Evolutionary conservation across 2,113 vertebrate genomes (phyloP).

Genomic region (Cinclus mexicanus): DNA sequence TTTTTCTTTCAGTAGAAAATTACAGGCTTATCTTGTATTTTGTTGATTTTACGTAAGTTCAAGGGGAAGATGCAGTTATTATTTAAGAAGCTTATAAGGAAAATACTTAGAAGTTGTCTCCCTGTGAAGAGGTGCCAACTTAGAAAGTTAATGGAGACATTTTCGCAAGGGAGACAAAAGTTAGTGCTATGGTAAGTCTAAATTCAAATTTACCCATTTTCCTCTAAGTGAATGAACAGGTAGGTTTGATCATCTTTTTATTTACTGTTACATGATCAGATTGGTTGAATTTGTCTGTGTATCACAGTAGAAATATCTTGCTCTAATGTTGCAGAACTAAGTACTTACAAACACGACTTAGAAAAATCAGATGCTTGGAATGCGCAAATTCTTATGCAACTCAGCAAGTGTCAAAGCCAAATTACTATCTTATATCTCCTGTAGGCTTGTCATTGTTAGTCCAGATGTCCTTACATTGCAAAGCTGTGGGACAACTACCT

Average conservation of each 20-base stretch:
- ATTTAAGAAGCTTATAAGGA: not conserved
- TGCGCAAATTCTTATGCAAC: not conserved
- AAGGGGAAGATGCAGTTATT: not conserved
- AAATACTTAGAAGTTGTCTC: not conserved
- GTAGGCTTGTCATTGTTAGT: not conserved
- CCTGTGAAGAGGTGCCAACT: not conserved
- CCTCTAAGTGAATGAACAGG: not conserved
- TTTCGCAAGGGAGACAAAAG: not conserved
- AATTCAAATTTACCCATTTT: not conserved
- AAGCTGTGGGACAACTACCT: not conserved
- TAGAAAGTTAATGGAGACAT: not conserved
- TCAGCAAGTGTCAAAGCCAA: not conserved
- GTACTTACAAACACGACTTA: not conserved
- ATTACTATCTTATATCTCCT: not conserved
- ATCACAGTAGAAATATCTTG: not conserved
- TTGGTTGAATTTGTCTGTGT: not conserved
- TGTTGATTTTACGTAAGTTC: not conserved
- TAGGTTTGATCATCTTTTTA: not conserved
- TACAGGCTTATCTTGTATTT: not conserved
- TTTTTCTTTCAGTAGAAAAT: not conserved
- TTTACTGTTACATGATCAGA: not conserved
- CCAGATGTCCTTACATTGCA: not conserved
- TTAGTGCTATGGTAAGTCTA: not conserved
- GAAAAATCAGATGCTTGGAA: not conserved
- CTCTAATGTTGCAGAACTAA: slow-evolving; percentile 3